Evolutionary conservation across 2,113 vertebrate genomes (phyloP), one percentile per base, ranked within the genome.

Genomic region (Dipodomys merriami): DNA sequence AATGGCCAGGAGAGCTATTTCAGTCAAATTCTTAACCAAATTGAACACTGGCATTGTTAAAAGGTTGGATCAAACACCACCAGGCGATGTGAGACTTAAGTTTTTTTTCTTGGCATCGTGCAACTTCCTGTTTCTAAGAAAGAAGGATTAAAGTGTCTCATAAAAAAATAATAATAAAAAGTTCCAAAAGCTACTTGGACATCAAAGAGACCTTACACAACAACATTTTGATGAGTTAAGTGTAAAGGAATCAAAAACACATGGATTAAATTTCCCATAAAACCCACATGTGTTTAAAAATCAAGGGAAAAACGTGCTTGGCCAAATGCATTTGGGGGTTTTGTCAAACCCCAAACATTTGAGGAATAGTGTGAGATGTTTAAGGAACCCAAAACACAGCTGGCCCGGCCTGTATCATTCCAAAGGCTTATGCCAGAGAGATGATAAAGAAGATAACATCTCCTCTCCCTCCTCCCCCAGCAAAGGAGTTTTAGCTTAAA

Each of bases 251-350:
- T 97, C 96, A 96, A 97, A 97, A 97, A 97, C 97, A 97, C 97
- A 97, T 97, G 97, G 96, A 97, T 97, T 97, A 97, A 97, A 96
- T 97, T 97, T 97, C 97, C 96, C 95, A 97, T 97, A 97, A 97
- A 97, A 97, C 95, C 97, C 97, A 97, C 96, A 97, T 97, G 97
- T 97, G 97, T 97, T 97, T 97, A 95, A 97, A 97, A 97, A 97
- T 97, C 97, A 97, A 97, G 96, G 80, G 91, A 92, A 96, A 39
- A 97, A 96, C 90, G 94, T 97, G 97, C 96, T 92, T 95, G 93
- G 96, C 95, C 96, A 95, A 97, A 97, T 95, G 94, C 96, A 30
- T 94, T 39, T 97, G 94, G 90, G 96, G 97, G 96, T 97, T 96
- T 97, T 96, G 95, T 97, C 92, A 97, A 97, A 97, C 95, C 97